Base-by-base conservation (phyloP, 2,797 vertebrate species). In the Chelon auratus region DNA sequence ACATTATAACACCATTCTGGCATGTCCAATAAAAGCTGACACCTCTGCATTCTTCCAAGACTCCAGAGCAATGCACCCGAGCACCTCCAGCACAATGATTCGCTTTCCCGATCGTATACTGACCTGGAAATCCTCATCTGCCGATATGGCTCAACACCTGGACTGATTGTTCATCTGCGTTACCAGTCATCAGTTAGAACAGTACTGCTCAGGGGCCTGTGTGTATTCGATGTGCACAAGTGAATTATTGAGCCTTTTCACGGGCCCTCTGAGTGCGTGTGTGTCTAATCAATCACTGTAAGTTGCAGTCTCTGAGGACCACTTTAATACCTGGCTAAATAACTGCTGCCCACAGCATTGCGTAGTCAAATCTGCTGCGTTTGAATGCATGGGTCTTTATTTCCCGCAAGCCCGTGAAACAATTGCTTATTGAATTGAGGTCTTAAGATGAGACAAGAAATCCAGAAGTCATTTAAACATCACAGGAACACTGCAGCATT, bases 281-380 rank as follows among this genome's bases (percentile, higher is more conserved):
- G 53, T 43, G 60, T 52, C 1, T 51, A 55, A 81, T 87, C 77
- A 79, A 78, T 87, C 33, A 45, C 42, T 17, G 52, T 68, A 66
- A 62, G 67, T 39, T 57, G 59, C 51, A n/a, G 72, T 45, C 76
- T 72, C 64, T 47, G 15, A 9, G 67, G 78, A 57, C 58, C 18
- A 20, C 43, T 40, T 43, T 67, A 73, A 68, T 51, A 59, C 47
- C 36, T 55, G 42, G 33, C 51, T 73, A 72, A 73, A 80, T 77
- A 77, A 63, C 54, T 64, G 76, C 69, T 69, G 70, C 72, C 51
- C 59, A 22, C 69, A 77, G 68, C 66, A 62, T 11, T 54, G 50
- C 63, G 36, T 43, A 43, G 33, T 30, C 43, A 80, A 73, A 66
- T 57, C 39, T 30, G 60, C 51, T 69, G 20, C 24, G 50, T 30